Base-by-base conservation (phyloP, 2,888 invertebrate species). In the Phlogophora meticulosa region DNA sequence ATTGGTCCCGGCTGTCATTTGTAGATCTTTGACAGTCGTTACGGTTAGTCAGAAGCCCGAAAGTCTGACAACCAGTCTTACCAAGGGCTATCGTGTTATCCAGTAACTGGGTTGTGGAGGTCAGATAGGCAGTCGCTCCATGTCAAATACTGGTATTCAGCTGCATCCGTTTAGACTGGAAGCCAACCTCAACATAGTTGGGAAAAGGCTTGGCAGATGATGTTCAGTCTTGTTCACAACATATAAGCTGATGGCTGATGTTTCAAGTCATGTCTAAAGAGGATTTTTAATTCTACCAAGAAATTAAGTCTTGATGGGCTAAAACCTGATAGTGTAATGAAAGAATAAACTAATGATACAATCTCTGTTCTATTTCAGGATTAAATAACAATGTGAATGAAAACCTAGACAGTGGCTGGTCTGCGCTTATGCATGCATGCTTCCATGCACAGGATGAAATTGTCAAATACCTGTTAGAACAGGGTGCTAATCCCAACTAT, bases 401-500 rank as follows among this genome's bases (percentile, higher is more conserved):
- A 51, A 91, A 87, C 55, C 86, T 97, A 34, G 91, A 95, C 56
- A 96, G 96, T 80, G 96, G 96, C 32, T 97, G 97, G 97, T 96
- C 96, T 52, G 93, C 96, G 0, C 85, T 97, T 49, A 91, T 97
- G 84, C 96, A 97, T 87, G 96, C 97, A 13, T 95, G 96, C 61
- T 96, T 96, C 46, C 95, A 96, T 78, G 96, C 95, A 15, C 96
- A 96, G 82, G 90, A 92, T 20, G 90, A 93, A 74, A 91, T 97
- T 73, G 92, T 96, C 0, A 85, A 95, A 68, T 92, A 92, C 57
- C 87, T 97, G 11, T 85, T 97, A 67, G 90, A 94, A 13, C 89
- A 90, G 69, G 96, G 96, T 45, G 97, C 97, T 38, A 93, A 97
- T 86, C 94, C 96, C 17, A 96, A 97, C 87, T 83, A 91, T 73